phyloP scores from a whole-genome alignment of 2,888 invertebrate genomes.

The Zaprionus obscuricornis region DNA sequence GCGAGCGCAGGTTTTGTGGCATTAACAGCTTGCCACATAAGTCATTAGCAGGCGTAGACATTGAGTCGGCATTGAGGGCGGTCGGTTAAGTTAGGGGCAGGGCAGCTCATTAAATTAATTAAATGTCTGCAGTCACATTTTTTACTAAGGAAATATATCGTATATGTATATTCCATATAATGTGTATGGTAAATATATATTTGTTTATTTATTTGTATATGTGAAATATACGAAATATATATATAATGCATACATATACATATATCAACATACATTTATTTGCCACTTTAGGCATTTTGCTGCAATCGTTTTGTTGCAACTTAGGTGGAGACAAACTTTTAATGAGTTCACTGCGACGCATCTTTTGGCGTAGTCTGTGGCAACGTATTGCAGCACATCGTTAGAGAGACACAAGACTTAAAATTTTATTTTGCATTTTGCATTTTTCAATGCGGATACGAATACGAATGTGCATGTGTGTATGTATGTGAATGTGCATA shows the following conservation, averaged over 20 bases:
- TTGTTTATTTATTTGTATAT: too few relatives aligned
- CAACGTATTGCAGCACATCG: constrained; percentile 44
- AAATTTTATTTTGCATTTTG: constrained; percentile 64
- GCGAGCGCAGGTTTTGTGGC: not conserved
- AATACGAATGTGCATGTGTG: too few relatives aligned
- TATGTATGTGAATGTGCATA: too few relatives aligned
- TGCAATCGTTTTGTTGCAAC: constrained; percentile 2
- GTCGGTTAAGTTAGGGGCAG: constrained; percentile 13
- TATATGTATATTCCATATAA: too few relatives aligned
- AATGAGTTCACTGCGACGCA: constrained; percentile 70
- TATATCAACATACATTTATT: too few relatives aligned
- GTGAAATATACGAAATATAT: too few relatives aligned
- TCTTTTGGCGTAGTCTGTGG: constrained; percentile 16
- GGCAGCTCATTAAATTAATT: constrained; percentile 74
- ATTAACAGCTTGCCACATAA: constrained; percentile 25
- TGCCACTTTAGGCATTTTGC: constrained; percentile 44
- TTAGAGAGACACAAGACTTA: constrained; percentile 62
- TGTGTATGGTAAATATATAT: too few relatives aligned
- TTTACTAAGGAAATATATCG: too few relatives aligned
- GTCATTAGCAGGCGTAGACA: constrained; percentile 43
- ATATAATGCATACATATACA: too few relatives aligned
- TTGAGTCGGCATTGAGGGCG: not conserved
- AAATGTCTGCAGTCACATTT: constrained; percentile 40
- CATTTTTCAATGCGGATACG: too few relatives aligned
- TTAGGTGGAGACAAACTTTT: constrained; percentile 53